Base-by-base conservation (phyloP, 2,888 invertebrate genomes). In the Andrena dorsata region DNA sequence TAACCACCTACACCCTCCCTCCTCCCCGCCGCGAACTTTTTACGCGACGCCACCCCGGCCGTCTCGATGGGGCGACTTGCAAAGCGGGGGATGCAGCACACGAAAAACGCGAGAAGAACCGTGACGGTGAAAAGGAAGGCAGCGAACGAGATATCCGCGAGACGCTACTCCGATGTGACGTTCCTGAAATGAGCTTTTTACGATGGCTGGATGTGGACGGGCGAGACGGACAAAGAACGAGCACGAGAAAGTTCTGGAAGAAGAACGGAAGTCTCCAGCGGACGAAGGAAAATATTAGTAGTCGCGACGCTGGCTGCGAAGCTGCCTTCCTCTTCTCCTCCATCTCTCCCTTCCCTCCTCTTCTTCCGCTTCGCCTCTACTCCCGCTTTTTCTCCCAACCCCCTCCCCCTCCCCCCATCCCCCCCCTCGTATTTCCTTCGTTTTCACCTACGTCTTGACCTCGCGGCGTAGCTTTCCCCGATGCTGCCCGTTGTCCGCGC, bases 111-210 rank as follows among this genome's bases (percentile, higher is more conserved):
- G 47, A 7, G 16, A 72, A 20, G 26, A 32, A 35, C 20, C 6
- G 2, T 13, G 0, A 64, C 6, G 51, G 32, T 23, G 35, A 30
- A 8, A 61, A 26, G 53, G 41, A 30, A 63, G 61, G 80, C 66
- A 51, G 69, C 32, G 23, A 23, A 61, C 35, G 82, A 77, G 70
- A 72, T 70, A 75, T 81, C 66, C 72, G 73, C 71, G 68, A 82
- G 76, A 76, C 72, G 72, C 26, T 76, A 41, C 64, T 61, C 60
- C 73, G 79, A 73, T 56, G 78, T 76, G 76, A 84, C 83, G 71
- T 85, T 51, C 49, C 70, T 53, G 75, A 81, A 85, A 87, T 82
- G 83, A 87, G 79, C 80, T 87, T 84, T 87, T 87, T 83, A 82
- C 77, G 69, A 74, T 30, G 61, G 51, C 66, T 63, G 76, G 85